Evolutionary conservation across 2,888 invertebrate species (phyloP).

Genomic region (Cephus sareptanus): DNA sequence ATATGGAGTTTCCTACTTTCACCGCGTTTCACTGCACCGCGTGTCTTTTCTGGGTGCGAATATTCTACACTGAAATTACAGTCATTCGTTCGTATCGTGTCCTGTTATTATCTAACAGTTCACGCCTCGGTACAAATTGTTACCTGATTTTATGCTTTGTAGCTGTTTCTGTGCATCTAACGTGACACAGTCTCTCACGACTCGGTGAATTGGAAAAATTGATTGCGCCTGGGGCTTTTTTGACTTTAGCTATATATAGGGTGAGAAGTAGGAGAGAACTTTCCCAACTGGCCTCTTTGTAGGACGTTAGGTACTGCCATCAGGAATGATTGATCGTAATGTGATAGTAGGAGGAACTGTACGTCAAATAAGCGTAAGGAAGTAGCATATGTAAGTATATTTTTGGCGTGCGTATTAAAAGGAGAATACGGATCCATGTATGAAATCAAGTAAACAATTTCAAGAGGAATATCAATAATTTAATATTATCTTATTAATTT

Average conservation of each 20-base stretch:
- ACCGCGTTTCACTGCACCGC: neutral
- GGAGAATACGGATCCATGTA: neutral
- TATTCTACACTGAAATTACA: neutral
- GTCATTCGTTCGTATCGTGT: neutral
- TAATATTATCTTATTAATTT: neutral
- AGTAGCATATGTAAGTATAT: neutral
- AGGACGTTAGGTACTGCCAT: neutral
- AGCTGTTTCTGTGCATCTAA: neutral
- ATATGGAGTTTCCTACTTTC: neutral
- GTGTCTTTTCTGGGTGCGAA: neutral
- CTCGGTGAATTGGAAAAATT: neutral
- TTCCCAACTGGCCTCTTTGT: neutral
- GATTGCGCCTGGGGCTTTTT: neutral
- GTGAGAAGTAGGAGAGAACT: neutral
- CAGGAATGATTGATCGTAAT: neutral
- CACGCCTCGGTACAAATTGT: neutral
- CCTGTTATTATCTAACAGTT: neutral
- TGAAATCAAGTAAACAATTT: neutral
- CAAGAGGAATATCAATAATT: neutral
- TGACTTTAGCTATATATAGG: neutral
- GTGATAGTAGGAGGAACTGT: neutral
- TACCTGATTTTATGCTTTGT: neutral
- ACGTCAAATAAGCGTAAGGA: neutral
- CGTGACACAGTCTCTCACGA: neutral
- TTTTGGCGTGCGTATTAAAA: neutral